These are phyloP conservation scores for Rhinoptilus africanus DNA, from an alignment of 2,113 vertebrate species.

Conservation along the genomic window DNA sequence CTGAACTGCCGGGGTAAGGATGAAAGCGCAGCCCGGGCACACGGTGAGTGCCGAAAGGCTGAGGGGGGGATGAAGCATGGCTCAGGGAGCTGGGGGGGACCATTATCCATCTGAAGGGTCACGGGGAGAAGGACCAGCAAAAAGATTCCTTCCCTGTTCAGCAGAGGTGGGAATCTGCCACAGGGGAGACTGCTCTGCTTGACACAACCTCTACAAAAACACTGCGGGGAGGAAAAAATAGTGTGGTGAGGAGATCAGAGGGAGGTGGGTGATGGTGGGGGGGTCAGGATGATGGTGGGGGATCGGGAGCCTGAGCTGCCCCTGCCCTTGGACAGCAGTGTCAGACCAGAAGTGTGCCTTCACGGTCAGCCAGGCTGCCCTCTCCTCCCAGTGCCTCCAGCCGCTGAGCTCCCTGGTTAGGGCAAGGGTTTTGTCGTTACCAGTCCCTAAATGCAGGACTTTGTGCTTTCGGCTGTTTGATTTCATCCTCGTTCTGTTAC, in stretches of 20 bases:
- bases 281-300: neutral
- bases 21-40: neutral
- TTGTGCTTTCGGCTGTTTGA: neutral
- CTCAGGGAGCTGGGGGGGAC: rapidly evolving
- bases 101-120: rapidly evolving
- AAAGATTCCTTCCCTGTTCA: neutral
- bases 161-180: neutral
- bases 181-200: neutral
- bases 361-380: neutral
- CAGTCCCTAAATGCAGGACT: neutral
- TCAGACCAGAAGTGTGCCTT: neutral
- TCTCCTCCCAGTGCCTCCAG: neutral
- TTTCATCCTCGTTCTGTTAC: neutral
- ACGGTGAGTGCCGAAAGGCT: rapidly evolving
- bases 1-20: neutral
- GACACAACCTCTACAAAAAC: neutral
- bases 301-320: neutral
- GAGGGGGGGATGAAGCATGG: no score
- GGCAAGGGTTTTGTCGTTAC: neutral
- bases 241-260: neutral
- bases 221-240: rapidly evolving
- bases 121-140: neutral
- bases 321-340: neutral
- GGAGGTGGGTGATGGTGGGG: neutral
- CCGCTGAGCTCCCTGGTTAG: neutral